A percentile compares a stretch with the other conserved stretches of the same genome.
Evolutionary conservation across 2,113 vertebrate genomes (phyloP).

Genomic region (Colius striatus): DNA sequence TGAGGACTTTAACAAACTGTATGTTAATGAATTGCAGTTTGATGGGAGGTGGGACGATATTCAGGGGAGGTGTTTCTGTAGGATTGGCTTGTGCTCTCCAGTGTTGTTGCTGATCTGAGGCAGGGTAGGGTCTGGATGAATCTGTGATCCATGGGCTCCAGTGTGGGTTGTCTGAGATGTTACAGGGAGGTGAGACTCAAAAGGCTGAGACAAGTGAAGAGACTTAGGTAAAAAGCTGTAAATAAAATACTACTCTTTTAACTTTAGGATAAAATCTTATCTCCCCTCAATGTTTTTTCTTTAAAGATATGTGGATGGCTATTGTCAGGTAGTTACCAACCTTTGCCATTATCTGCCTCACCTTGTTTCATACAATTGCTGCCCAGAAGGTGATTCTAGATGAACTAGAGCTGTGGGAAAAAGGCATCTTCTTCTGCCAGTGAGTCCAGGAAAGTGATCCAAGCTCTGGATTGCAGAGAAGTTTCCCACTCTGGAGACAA

Average conservation of each 20-base stretch:
- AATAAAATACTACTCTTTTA: neutral
- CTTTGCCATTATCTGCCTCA: neutral
- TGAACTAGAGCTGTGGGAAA: neutral
- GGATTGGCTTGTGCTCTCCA: neutral
- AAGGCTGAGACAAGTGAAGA: neutral
- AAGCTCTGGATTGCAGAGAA: neutral
- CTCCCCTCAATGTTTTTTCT: neutral
- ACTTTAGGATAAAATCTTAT: neutral
- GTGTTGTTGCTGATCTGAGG: neutral
- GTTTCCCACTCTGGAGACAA: neutral
- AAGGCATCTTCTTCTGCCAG: neutral
- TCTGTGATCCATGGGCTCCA: too few relatives aligned
- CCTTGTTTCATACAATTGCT: neutral
- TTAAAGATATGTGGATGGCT: neutral
- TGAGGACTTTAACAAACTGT: neutral
- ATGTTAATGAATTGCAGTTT: neutral
- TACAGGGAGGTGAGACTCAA: neutral
- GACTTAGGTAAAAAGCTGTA: neutral
- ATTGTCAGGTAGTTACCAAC: neutral
- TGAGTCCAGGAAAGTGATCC: neutral
- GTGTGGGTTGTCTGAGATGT: neutral
- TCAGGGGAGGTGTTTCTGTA: neutral
- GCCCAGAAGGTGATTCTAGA: neutral
- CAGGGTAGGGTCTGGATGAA: neutral
- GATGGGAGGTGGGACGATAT: neutral